phyloP scores from a whole-genome alignment of 1,140 invertebrate species.

The Papilio helenus region DNA sequence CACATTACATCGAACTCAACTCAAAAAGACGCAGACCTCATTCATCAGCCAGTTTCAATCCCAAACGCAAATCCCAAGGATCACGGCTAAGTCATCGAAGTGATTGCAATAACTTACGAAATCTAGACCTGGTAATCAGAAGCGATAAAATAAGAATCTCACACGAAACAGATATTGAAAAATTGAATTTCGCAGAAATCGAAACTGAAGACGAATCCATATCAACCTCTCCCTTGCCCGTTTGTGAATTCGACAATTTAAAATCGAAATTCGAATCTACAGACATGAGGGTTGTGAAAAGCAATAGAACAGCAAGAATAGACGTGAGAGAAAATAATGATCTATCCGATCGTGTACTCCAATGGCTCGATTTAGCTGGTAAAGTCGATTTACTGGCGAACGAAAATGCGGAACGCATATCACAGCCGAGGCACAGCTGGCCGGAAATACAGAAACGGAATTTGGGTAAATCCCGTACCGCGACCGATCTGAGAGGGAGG shows the following conservation, averaged over 20 bases:
- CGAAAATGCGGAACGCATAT: conserved; percentile 63
- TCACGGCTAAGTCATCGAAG: conserved; percentile 53
- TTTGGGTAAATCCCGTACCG: conserved; percentile 67
- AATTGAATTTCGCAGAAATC: conserved; percentile 63
- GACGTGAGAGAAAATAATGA: conserved; percentile 71
- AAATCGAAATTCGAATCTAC: conserved; percentile 45
- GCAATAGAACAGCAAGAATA: conserved; percentile 64
- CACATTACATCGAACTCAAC: conserved; percentile 66
- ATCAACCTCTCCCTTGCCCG: conserved; percentile 58
- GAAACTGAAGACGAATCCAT: conserved; percentile 62
- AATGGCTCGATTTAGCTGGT: conserved; percentile 85
- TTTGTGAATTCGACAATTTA: conserved; percentile 52
- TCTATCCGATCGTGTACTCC: conserved; percentile 84
- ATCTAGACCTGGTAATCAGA: conserved; percentile 64
- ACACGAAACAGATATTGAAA: conserved; percentile 55
- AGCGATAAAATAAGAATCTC: conserved; percentile 52
- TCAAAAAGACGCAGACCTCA: conserved; percentile 61
- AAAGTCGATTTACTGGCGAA: conserved; percentile 69
- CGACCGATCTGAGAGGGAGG: conserved; percentile 58
- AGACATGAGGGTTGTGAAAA: conserved; percentile 67
- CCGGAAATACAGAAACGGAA: conserved; percentile 71
- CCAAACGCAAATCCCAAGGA: conserved; percentile 46
- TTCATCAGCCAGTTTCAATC: conserved; percentile 59
- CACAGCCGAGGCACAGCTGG: conserved; percentile 76
- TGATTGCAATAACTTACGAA: conserved; percentile 55